These are phyloP conservation scores for Pentalonia nigronervosa DNA, from an alignment of 1,140 invertebrate genomes.

Conservation along the genomic window DNA sequence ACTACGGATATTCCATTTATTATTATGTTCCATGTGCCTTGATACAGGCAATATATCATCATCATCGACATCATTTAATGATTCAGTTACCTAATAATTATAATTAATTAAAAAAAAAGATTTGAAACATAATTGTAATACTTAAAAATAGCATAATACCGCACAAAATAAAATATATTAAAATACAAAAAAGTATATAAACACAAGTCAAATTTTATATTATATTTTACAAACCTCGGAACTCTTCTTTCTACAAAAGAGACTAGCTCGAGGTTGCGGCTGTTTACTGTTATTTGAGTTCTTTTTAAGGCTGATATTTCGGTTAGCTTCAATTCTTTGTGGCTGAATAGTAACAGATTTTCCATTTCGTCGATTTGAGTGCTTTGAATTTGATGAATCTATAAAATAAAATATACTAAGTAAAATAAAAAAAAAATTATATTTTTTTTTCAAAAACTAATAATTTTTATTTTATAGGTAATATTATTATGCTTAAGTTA, in stretches of 20 bases:
- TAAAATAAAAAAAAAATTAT: neutral
- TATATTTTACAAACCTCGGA: slow-evolving; percentile 67
- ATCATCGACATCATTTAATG: slow-evolving; percentile 55
- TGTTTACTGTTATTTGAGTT: slow-evolving; percentile 37
- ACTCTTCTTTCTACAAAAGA: slow-evolving; percentile 72
- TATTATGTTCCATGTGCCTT: slow-evolving; percentile 91
- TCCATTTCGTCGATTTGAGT: slow-evolving; percentile 52
- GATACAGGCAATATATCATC: slow-evolving; percentile 66
- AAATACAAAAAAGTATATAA: neutral
- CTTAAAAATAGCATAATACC: neutral
- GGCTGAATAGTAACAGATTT: slow-evolving; percentile 4
- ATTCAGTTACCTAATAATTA: slow-evolving; percentile 47
- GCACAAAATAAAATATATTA: neutral
- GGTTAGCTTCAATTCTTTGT: slow-evolving; percentile 19
- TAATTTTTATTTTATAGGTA: neutral
- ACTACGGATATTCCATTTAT: slow-evolving; percentile 88
- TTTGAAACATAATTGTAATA: slow-evolving; percentile 5
- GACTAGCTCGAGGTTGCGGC: slow-evolving; percentile 51
- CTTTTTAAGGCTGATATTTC: slow-evolving; percentile 30
- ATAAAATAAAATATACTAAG: neutral
- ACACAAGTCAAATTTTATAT: neutral
- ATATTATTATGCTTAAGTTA: too few species aligned
- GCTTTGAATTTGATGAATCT: slow-evolving; percentile 41
- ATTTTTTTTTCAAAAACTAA: neutral
- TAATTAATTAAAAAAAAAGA: slow-evolving; percentile 15